These are phyloP conservation scores for Epizoanthus stellaris DNA, from an alignment of 92 coral and sea anemone species.

Conservation along the genomic window DNA sequence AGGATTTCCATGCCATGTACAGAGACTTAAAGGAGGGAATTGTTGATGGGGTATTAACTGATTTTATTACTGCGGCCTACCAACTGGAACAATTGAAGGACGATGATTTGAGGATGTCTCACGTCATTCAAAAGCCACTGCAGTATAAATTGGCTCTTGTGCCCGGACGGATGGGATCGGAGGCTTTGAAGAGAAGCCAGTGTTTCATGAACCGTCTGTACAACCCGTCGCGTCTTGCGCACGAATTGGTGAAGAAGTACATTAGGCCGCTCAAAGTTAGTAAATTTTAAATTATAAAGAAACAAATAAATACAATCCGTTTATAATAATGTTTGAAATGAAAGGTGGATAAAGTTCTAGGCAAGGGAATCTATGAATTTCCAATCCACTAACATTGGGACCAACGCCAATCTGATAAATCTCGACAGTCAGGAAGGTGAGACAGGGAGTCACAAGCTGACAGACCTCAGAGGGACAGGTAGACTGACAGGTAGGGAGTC, in stretches of 20 bases:
- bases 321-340: no score
- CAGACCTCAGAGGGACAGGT: no score
- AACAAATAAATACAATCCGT: no score
- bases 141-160: slow-evolving; percentile 14
- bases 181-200: slow-evolving; percentile 1
- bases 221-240: slow-evolving; percentile 30
- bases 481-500: no score
- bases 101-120: slow-evolving; percentile 51
- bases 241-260: slow-evolving; percentile 18
- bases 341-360: no score
- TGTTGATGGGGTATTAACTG: slow-evolving; percentile 73
- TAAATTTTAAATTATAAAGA: background rate
- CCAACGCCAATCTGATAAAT: no score
- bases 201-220: slow-evolving; percentile 34
- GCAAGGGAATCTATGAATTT: no score
- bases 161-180: background rate
- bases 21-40: slow-evolving; percentile 9
- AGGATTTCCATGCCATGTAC: slow-evolving; percentile 29
- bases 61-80: slow-evolving; percentile 61
- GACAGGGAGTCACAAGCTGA: no score
- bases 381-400: no score
- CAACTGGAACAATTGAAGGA: slow-evolving; percentile 38
- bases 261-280: slow-evolving; percentile 30
- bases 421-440: no score
- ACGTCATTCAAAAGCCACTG: slow-evolving; percentile 18